Percentiles rank a stretch among this genome's conserved stretches.
Conservation (phyloP, 2,113 vertebrate genomes). For the Oreochromis tanganicae region DNA sequence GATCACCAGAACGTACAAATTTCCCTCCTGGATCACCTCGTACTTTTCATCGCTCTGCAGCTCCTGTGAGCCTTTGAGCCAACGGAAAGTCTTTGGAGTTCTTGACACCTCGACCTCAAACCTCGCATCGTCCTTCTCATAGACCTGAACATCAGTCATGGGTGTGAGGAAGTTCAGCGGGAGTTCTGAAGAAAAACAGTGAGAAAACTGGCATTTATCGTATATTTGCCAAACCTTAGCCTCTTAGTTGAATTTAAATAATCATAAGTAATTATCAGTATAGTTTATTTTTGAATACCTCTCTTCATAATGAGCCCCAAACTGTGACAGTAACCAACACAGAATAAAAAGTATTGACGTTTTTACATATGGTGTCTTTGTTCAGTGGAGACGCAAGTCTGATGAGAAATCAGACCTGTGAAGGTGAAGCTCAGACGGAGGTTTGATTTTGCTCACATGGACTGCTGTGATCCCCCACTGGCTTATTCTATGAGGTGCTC, state of each 20-base stretch:
- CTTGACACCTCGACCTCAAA: slow-evolving; percentile 95
- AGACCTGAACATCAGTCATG: slow-evolving; percentile 87
- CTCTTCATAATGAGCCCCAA: neutral
- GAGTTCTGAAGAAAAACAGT: slow-evolving; percentile 73
- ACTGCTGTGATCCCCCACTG: accelerated
- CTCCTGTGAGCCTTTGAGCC: slow-evolving; percentile 92
- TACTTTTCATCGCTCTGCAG: slow-evolving; percentile 80
- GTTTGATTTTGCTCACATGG: neutral
- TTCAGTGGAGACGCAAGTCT: neutral
- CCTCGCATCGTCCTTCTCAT: slow-evolving; percentile 92
- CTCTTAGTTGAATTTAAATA: neutral
- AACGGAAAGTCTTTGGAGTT: slow-evolving; percentile 84
- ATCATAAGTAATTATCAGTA: neutral
- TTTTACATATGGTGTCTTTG: neutral
- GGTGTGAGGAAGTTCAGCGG: slow-evolving; percentile 90
- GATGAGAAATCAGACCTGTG: neutral
- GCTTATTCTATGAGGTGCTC: neutral
- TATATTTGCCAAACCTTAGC: neutral
- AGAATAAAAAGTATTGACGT: neutral
- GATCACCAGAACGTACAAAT: slow-evolving; percentile 78
- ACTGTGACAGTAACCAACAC: neutral
- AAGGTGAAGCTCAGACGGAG: neutral
- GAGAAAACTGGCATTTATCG: neutral
- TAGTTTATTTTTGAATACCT: neutral
- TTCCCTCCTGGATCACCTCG: slow-evolving; percentile 81